Evolutionary conservation across 2,113 vertebrate genomes (phyloP).

Genomic region (Apteryx owenii): DNA sequence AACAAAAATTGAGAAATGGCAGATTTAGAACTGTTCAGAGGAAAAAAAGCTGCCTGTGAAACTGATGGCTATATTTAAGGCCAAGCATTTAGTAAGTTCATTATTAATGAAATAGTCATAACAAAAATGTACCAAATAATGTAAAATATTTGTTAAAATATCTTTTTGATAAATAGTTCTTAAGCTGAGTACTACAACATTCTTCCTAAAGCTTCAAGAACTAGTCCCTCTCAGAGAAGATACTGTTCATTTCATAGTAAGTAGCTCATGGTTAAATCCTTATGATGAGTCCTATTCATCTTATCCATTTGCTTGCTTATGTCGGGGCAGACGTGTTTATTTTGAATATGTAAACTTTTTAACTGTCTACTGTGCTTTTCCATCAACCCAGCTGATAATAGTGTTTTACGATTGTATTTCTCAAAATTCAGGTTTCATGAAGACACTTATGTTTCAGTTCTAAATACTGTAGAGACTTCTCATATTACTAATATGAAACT

Average conservation of each 20-base stretch:
- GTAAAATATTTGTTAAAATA: not conserved
- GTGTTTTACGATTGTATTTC: conserved; percentile 30
- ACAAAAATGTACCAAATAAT: not conserved
- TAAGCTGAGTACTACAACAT: not conserved
- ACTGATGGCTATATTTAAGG: not conserved
- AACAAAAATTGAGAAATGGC: not conserved
- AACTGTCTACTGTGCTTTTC: conserved; percentile 46
- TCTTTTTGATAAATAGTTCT: not conserved
- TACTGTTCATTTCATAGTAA: not conserved
- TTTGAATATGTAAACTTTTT: conserved; percentile 36
- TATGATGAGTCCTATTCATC: not conserved
- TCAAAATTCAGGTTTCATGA: conserved; percentile 25
- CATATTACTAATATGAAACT: conserved; percentile 47
- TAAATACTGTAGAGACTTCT: conserved; percentile 44
- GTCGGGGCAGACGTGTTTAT: conserved; percentile 42
- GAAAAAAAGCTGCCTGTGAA: not conserved
- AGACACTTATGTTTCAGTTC: conserved; percentile 12
- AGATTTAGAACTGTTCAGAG: not conserved
- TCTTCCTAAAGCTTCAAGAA: not conserved
- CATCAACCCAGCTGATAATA: conserved; percentile 44
- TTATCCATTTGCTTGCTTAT: conserved; percentile 38
- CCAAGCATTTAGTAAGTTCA: not conserved
- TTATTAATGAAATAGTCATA: not conserved
- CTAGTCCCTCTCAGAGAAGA: not conserved
- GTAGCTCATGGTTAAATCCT: not conserved